Conservation (phyloP, 2,888 invertebrate species). For the Chloroclystis v-ata region DNA sequence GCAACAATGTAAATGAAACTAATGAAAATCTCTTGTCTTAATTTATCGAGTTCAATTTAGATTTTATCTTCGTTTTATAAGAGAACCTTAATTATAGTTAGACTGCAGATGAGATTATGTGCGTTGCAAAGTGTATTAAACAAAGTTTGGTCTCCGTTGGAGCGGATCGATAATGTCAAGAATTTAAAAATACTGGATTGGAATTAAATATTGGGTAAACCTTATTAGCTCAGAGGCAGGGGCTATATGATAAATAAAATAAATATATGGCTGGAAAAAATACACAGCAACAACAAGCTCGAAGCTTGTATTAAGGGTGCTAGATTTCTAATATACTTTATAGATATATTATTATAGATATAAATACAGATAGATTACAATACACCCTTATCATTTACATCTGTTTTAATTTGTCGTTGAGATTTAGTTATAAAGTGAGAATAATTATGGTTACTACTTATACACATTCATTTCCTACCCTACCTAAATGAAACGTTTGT, state of each 20-base stretch:
- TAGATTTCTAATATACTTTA: no score
- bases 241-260: background rate
- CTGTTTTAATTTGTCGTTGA: no score
- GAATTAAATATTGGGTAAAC: background rate
- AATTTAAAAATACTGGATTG: conserved; percentile 8
- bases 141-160: conserved; percentile 47
- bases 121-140: conserved; percentile 56
- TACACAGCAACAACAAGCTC: no score
- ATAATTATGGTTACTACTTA: no score
- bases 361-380: no score
- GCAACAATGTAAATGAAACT: background rate
- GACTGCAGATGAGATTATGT: conserved; percentile 45
- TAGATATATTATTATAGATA: no score
- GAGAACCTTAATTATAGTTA: conserved; percentile 47
- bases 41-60: conserved; percentile 18
- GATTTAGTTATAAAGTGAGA: no score
- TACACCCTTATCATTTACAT: no score
- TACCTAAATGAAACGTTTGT: no score
- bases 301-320: no score
- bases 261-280: no score
- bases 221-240: background rate
- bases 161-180: conserved; percentile 41
- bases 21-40: conserved; percentile 12
- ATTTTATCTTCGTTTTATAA: conserved; percentile 29
- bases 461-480: no score